These are phyloP conservation scores for Drosophila suboccidentalis DNA, from an alignment of 2,888 invertebrate species.

Conservation along the genomic window DNA sequence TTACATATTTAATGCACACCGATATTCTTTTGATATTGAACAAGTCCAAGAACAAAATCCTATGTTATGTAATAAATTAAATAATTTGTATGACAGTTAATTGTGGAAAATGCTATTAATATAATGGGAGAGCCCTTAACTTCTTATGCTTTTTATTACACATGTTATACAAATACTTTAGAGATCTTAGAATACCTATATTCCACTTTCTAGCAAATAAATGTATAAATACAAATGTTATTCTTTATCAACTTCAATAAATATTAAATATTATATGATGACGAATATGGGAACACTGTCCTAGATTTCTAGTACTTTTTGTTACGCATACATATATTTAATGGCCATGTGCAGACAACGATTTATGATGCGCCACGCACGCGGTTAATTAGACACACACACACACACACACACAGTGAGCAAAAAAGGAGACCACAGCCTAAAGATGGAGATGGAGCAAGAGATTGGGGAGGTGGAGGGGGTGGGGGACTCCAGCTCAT, in stretches of 20 bases:
- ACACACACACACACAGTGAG: conserved; percentile 37
- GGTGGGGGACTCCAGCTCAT: conserved; percentile 15
- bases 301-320: conserved; percentile 38
- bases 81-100: not conserved
- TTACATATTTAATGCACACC: too few relatives aligned
- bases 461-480: conserved; percentile 7
- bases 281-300: conserved; percentile 28
- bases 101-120: too few relatives aligned
- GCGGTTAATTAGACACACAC: conserved; percentile 78
- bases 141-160: not conserved
- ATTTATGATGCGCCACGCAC: conserved; percentile 81
- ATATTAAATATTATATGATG: not conserved
- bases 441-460: conserved; percentile 29
- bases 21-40: too few relatives aligned
- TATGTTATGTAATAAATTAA: not conserved
- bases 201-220: too few relatives aligned
- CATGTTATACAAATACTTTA: not conserved
- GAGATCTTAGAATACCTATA: too few relatives aligned
- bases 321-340: conserved; percentile 69
- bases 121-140: too few relatives aligned
- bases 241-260: not conserved
- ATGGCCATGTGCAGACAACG: conserved; percentile 74
- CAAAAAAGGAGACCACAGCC: conserved; percentile 50
- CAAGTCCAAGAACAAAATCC: too few relatives aligned
- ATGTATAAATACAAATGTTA: not conserved